These are phyloP conservation scores for Uria lomvia DNA, from an alignment of 2,113 vertebrate species.

Conservation along the genomic window DNA sequence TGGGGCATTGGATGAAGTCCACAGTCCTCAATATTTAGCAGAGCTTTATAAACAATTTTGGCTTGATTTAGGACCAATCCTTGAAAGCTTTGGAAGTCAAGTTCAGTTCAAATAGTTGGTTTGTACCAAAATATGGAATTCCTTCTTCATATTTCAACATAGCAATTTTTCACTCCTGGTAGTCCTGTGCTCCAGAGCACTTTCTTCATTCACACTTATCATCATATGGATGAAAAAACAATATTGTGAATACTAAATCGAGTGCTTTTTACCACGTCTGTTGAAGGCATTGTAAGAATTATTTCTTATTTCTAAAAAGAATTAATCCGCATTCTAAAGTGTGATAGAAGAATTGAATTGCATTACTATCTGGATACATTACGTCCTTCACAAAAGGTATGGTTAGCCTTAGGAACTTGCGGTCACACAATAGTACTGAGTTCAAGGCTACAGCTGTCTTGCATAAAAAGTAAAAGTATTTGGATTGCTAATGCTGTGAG, in stretches of 20 bases:
- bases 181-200: neutral
- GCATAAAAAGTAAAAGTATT: neutral
- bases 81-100: constrained; percentile 30
- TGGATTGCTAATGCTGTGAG: neutral
- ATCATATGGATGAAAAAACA: neutral
- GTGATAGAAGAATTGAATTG: neutral
- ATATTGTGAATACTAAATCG: neutral
- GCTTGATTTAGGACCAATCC: neutral
- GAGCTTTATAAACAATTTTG: neutral
- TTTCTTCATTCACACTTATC: neutral
- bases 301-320: neutral
- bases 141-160: neutral
- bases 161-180: neutral
- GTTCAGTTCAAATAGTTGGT: constrained; percentile 1
- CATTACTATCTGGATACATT: neutral
- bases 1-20: neutral
- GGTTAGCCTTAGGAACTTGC: neutral
- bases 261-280: neutral
- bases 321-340: neutral
- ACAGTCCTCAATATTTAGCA: neutral
- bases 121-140: neutral
- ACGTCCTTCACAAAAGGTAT: neutral
- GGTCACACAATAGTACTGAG: accelerated
- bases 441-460: neutral
- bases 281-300: neutral